Evolutionary conservation across 2,113 vertebrate species (phyloP), one percentile per base, ranked within the genome.

Genomic region (Candoia aspera): DNA sequence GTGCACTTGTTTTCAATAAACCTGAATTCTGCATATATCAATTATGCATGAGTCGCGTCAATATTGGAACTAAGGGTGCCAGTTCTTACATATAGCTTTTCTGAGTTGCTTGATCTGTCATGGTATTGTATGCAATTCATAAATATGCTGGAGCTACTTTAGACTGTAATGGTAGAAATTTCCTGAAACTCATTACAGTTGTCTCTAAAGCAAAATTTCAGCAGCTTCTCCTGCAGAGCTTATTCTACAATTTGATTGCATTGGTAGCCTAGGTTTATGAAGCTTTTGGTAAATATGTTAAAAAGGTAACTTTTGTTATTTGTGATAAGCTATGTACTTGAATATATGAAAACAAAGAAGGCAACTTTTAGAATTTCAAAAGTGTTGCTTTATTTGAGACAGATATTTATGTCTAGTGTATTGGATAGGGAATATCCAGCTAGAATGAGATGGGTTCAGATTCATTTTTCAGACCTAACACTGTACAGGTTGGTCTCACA

Each of bases 101-200:
- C 42, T 79, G 54, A 2, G 37, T 13, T 92, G 17, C 55, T 49
- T 88, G 42, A 83, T 19, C 58, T 37, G 54, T 87, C 85, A 92
- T 55, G 37, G 17, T 57, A 37, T 33, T 57, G 8, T 86, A 26
- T 46, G n/a, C 33, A 46, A 54, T 89, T 54, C 62, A 62, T 46
- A 53, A 90, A 46, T 73, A 42, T 24, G 62, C 26, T 29, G 2
- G 90, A 60, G 37, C 29, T 85, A 29, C 26, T 84, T 59, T n/a
- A 85, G 59, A n/a, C 58, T 86, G 33, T 46, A n/a, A 87, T 87
- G 33, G 68, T 54, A 87, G 37, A 37, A 42, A 13, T 87, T 86
- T 91, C 59, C 85, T 55, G 49, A n/a, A 91, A 83, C 88, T 83
- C 86, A 91, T 91, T 86, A 91, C 37, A 53, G 54, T 29, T 83